Evolutionary conservation across 2,797 vertebrate species (phyloP).

Genomic region (Mus caroli): DNA sequence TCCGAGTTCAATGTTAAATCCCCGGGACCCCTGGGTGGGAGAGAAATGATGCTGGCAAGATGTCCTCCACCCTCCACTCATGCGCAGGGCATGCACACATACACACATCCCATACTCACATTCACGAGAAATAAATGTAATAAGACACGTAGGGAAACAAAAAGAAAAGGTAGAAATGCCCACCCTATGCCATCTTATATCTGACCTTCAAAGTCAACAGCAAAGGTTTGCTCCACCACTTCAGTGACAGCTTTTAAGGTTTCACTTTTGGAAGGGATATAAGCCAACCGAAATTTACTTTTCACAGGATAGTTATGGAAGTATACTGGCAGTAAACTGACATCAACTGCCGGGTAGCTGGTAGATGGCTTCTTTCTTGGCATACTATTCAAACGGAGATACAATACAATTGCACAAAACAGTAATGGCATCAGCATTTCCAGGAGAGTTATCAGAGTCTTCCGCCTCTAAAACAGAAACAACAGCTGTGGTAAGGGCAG

Average conservation of each 20-base stretch:
- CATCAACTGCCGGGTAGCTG: constrained; percentile 81
- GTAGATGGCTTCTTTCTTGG: constrained; percentile 89
- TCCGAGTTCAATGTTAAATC: neutral
- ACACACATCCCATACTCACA: neutral
- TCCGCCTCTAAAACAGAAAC: constrained; percentile 91
- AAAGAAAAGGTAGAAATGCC: neutral
- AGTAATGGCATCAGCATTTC: constrained; percentile 94
- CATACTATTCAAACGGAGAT: constrained; percentile 92
- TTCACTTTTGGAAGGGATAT: constrained; percentile 93
- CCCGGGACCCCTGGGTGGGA: too few relatives aligned
- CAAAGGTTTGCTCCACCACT: constrained; percentile 86
- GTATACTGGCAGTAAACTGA: constrained; percentile 86
- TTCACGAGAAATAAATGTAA: neutral
- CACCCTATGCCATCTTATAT: neutral
- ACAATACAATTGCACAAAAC: constrained; percentile 94
- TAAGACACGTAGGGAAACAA: neutral
- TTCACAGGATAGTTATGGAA: constrained; percentile 70
- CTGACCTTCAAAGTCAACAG: constrained; percentile 66
- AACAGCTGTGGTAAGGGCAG: neutral
- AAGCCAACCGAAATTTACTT: constrained; percentile 90
- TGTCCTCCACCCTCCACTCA: neutral
- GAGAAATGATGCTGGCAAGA: neutral
- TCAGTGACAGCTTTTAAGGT: constrained; percentile 90
- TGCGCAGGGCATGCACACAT: neutral
- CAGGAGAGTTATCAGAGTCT: constrained; percentile 94